Base-by-base conservation (phyloP, 2,888 invertebrate genomes). In the Ctenicera cuprea region DNA sequence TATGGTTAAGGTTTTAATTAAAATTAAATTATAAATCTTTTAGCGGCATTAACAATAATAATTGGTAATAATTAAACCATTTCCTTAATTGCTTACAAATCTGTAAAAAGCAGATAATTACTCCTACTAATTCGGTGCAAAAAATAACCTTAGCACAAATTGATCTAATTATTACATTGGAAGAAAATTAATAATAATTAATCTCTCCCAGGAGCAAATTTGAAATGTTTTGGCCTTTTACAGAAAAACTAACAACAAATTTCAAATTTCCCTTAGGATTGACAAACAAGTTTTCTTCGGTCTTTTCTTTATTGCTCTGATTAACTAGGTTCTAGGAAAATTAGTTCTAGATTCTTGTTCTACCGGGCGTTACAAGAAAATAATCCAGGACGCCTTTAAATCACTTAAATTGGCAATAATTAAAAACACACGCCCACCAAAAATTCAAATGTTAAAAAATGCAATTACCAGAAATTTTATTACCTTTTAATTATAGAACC, bases 131-230 rank as follows among this genome's bases (percentile, higher is more conserved):
- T 45, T 18, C 16, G 16, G 16, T 4, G 14, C 16, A 18, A 18
- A 7, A 45, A 41, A 41, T 41, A n/a, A 41, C 4, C 3, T 20
- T 12, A 38, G 14, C 3, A 14, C 14, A 50, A 50, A 50, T 50
- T 22, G 22, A 18, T 50, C 50, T 50, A 50, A 22, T 50, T 20
- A 50, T 20, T 20, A 48, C 7, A n/a, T 22, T 50, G 50, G 50
- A 50, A 50, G 50, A 50, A 50, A 50, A 50, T 50, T 50, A 50
- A 50, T 50, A 50, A 50, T 20, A 22, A 50, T 22, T 50, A 41
- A 41, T 41, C 41, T 22, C 12, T 22, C 45, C 14, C 11, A 45
- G 5, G 18, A 45, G 18, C 4, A 45, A 45, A 45, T 8, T 18
- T 45, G 7, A 18, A 50, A 22, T 22, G 18, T 12, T 12, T 9